Evolutionary conservation across 2,888 invertebrate species (phyloP).

Genomic region (Cotesia congregata): DNA sequence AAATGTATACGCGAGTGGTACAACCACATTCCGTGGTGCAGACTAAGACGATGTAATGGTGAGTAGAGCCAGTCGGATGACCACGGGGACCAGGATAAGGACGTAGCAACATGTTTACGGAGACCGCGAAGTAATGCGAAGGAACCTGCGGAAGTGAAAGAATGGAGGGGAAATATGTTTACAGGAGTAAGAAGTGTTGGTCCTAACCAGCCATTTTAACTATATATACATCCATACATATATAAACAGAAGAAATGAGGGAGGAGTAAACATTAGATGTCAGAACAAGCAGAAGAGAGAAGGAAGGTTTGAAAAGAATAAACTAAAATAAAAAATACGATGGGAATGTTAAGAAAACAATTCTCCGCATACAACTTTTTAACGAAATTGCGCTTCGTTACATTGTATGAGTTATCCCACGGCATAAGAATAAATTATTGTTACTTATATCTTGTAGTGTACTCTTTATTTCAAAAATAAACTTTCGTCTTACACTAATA

Average conservation of each 20-base stretch:
- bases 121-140: constrained; percentile 17
- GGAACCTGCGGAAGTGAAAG: constrained; percentile 30
- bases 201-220: not conserved
- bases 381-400: not conserved
- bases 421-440: constrained; percentile 1
- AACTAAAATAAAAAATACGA: not conserved
- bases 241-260: not conserved
- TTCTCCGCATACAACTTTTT: not conserved
- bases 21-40: constrained; percentile 59
- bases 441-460: not conserved
- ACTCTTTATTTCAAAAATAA: not conserved
- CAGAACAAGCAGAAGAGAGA: not conserved
- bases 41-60: constrained; percentile 44
- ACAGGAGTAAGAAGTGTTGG: constrained; percentile 21
- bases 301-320: not conserved
- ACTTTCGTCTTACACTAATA: not conserved
- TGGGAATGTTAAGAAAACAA: not conserved
- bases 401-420: not conserved
- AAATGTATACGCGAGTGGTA: constrained; percentile 50
- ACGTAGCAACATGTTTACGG: constrained; percentile 22
- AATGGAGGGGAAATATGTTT: constrained; percentile 19
- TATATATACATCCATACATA: not conserved
- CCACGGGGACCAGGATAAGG: constrained; percentile 35
- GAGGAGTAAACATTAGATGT: not conserved
- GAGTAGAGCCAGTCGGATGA: constrained; percentile 29